Evolutionary conservation across 2,888 invertebrate species (phyloP), one percentile per base, ranked within the genome.

Genomic region (Eurytoma californica): DNA sequence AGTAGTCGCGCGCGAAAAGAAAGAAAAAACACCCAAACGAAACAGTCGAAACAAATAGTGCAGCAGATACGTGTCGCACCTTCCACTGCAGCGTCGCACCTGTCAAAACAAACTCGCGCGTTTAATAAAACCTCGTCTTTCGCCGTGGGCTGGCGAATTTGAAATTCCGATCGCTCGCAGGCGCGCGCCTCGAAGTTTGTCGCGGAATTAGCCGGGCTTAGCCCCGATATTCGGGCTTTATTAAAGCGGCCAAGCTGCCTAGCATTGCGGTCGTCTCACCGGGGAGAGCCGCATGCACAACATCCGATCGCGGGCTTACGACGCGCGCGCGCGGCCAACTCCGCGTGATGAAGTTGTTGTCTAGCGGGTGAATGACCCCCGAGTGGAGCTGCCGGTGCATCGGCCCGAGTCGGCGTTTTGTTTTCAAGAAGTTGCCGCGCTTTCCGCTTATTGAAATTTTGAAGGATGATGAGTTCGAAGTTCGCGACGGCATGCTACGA

Each of bases 271-370:
- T 30, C n/a, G 63, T 47, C n/a, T 63, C n/a, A 1, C 13, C 12
- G 47, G 30, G 58, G 9, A 16, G n/a, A 39, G 30, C n/a, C 61
- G 30, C 39, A 60, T 47, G 47, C 63, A 63, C 39, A 63, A 63
- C 9, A 39, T 9, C 9, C 73, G 58, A 70, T 70, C 51, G 77
- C 69, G 74, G 28, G 65, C 77, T 69, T 63, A 58, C 74, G 24
- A 24, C 49, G 49, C 12, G 16, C 47, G 30, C 57, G 18, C 14
- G 18, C 39, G 47, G 39, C 39, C 30, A 39, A 39, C 63, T 63
- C 39, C 39, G 18, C 63, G 63, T 63, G 63, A 63, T 63, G 63
- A 63, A 63, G 63, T 63, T 39, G 39, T 39, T 39, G 39, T 7
- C 39, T 39, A 30, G 3, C 30, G 30, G 30, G 30, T 30, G 30